Evolutionary conservation across 2,797 vertebrate species (phyloP).

Genomic region (Brotula barbata): DNA sequence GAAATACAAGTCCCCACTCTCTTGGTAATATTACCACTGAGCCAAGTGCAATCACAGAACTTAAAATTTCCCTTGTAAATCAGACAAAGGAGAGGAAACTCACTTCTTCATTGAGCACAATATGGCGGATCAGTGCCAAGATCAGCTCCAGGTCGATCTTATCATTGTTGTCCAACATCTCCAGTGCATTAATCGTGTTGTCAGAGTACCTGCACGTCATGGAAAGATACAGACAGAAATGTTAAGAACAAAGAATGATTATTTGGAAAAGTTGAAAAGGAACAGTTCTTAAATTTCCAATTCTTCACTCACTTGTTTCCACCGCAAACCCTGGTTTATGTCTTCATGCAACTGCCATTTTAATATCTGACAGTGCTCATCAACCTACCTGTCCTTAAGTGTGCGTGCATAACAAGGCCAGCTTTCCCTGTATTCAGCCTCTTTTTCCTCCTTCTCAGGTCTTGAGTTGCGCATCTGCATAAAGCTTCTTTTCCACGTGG

Average conservation of each 20-base stretch:
- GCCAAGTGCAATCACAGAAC: no score
- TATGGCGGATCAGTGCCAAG: slow-evolving; percentile 88
- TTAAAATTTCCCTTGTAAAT: slow-evolving; percentile 13
- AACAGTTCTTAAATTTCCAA: background rate
- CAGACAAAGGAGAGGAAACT: slow-evolving; percentile 27
- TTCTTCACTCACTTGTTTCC: background rate
- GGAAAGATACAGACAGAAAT: slow-evolving; percentile 1
- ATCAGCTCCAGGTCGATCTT: slow-evolving; percentile 93
- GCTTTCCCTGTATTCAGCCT: slow-evolving; percentile 87
- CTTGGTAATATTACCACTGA: no score
- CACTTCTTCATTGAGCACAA: slow-evolving; percentile 73
- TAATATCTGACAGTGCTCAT: background rate
- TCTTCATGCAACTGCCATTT: background rate
- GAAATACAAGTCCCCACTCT: no score
- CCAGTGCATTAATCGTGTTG: slow-evolving; percentile 83
- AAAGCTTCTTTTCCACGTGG: slow-evolving; percentile 85
- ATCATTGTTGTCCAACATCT: slow-evolving; percentile 88
- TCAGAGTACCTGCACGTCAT: slow-evolving; percentile 85
- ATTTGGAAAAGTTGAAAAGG: background rate
- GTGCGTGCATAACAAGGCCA: slow-evolving; percentile 86
- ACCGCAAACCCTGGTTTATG: no score
- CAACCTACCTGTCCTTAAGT: slow-evolving; percentile 81
- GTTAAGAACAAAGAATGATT: background rate
- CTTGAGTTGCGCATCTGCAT: slow-evolving; percentile 85
- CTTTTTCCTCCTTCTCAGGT: slow-evolving; percentile 90